phyloP scores from a whole-genome alignment of 2,797 vertebrate species.

The Artibeus jamaicensis region DNA sequence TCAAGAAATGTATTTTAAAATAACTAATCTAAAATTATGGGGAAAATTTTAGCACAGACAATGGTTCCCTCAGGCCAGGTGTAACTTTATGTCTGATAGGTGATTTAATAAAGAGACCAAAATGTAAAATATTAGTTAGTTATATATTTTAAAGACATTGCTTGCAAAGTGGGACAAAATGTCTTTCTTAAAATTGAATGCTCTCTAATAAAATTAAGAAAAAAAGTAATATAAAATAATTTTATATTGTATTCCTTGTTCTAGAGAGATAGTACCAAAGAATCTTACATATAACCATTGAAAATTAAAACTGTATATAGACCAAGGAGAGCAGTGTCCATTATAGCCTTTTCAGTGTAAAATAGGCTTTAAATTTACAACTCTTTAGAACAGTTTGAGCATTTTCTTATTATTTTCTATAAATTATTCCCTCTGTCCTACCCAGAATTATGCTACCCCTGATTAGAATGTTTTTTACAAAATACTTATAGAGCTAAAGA shows the following conservation, averaged over 20 bases:
- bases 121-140: neutral
- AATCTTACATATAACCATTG: neutral
- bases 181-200: neutral
- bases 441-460: neutral
- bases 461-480: neutral
- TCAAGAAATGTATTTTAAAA: neutral
- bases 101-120: neutral
- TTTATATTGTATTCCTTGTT: neutral
- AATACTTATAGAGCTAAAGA: neutral
- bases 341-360: neutral
- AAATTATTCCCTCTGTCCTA: neutral
- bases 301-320: neutral
- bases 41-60: neutral
- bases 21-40: neutral
- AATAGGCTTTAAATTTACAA: slow-evolving; percentile 20
- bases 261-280: neutral
- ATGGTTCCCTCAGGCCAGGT: neutral
- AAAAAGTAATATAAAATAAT: neutral
- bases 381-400: neutral
- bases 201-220: neutral
- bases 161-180: neutral
- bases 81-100: neutral
- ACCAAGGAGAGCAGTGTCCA: neutral
- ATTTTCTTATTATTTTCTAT: neutral
- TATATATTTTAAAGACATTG: slow-evolving; percentile 4